Percentiles rank a stretch among this genome's conserved stretches.
These are phyloP conservation scores for Tursiops truncatus DNA, from an alignment of 2,113 vertebrate species.

Conservation along the genomic window DNA sequence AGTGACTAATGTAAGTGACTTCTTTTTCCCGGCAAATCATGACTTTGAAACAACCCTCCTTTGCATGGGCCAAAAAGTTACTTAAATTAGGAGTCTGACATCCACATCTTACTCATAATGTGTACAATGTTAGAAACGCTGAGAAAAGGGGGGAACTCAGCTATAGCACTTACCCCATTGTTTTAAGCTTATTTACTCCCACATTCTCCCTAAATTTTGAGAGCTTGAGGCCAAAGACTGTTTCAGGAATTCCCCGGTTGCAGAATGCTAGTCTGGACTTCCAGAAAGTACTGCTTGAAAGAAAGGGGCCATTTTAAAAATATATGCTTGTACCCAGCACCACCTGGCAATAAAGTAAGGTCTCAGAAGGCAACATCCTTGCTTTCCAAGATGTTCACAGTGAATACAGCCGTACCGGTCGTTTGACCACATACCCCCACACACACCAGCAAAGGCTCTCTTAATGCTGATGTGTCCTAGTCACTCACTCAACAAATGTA, in stretches of 20 bases:
- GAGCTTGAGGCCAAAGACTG: not conserved
- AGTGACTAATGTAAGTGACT: not conserved
- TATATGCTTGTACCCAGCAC: not conserved
- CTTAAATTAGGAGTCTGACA: not conserved
- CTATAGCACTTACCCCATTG: not conserved
- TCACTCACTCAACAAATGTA: not conserved
- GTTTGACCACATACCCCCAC: not conserved
- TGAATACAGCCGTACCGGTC: too few species aligned
- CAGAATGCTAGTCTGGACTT: not conserved
- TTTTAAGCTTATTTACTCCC: not conserved
- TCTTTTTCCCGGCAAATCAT: not conserved
- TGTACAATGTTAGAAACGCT: not conserved
- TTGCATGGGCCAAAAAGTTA: not conserved
- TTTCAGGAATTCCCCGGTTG: not conserved
- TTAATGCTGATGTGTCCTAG: not conserved
- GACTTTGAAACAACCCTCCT: not conserved
- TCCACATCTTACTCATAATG: not conserved
- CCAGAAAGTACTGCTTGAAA: not conserved
- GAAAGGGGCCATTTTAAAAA: not conserved
- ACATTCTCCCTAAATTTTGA: not conserved
- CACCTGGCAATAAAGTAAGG: not conserved
- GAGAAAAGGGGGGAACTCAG: not conserved
- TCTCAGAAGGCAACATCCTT: not conserved
- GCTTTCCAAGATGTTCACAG: not conserved
- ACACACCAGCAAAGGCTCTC: not conserved